Conservation (phyloP, 1,140 invertebrate species). For the Cotesia glomerata region DNA sequence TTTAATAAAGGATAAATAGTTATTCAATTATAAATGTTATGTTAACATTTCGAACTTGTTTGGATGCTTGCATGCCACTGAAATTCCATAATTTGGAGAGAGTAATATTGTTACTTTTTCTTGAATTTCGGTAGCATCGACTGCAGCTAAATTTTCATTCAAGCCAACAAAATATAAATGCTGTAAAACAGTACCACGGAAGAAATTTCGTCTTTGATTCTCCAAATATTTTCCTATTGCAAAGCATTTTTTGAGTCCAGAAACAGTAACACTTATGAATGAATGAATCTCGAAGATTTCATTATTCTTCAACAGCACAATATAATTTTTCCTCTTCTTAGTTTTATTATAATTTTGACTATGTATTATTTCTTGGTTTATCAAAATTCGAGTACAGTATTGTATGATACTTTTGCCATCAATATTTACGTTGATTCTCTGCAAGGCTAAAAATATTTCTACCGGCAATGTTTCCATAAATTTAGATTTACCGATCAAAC, state of each 20-base stretch:
- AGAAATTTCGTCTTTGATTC: too few relatives aligned
- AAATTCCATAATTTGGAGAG: neutral
- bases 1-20: too few relatives aligned
- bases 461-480: neutral
- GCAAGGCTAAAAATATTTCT: neutral
- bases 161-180: too few relatives aligned
- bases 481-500: constrained; percentile 10
- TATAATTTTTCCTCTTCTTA: constrained; percentile 16
- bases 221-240: too few relatives aligned
- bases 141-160: too few relatives aligned
- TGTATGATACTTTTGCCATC: neutral
- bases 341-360: neutral
- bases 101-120: neutral
- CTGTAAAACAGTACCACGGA: too few relatives aligned
- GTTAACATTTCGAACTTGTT: neutral
- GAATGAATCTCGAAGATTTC: too few relatives aligned
- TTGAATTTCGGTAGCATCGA: too few relatives aligned
- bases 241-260: too few relatives aligned
- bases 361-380: constrained; percentile 17
- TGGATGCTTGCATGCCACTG: neutral
- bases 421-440: neutral
- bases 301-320: too few relatives aligned
- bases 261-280: too few relatives aligned
- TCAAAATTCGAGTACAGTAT: constrained; percentile 8
- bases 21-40: neutral